These are phyloP conservation scores for Phenganax stokvisi DNA, from an alignment of 92 coral and sea anemone species.

Conservation along the genomic window DNA sequence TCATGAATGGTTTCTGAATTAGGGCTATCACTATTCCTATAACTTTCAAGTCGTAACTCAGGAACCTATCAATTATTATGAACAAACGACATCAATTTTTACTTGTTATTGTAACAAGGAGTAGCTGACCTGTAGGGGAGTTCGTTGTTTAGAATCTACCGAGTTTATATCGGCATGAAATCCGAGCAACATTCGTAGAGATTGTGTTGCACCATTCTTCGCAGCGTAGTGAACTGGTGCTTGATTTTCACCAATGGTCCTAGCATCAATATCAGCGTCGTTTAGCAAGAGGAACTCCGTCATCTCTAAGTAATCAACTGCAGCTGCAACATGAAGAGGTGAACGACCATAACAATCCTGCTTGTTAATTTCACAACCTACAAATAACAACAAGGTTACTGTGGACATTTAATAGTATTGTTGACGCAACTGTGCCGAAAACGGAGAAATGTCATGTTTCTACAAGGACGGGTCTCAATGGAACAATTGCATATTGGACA, in stretches of 20 bases:
- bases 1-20: no score
- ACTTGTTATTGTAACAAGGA: background rate
- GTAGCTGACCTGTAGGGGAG: conserved; percentile 35
- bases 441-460: background rate
- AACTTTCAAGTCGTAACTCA: no score
- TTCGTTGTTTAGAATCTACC: conserved; percentile 23
- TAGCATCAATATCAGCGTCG: conserved; percentile 53
- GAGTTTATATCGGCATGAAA: conserved; percentile 29
- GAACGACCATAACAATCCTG: conserved; percentile 90
- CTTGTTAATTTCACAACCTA: conserved; percentile 93
- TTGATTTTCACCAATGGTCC: conserved; percentile 27
- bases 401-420: background rate
- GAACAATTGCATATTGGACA: background rate
- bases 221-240: conserved; percentile 34
- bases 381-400: background rate
- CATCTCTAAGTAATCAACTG: conserved; percentile 75
- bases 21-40: no score
- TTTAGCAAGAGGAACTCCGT: conserved; percentile 76
- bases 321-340: conserved; percentile 84
- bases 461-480: no score
- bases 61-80: no score
- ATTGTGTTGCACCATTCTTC: conserved; percentile 30
- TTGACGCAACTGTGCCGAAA: background rate
- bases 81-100: background rate
- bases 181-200: conserved; percentile 32